Conservation (phyloP, 2,888 invertebrate genomes). For the Harpalus rubripes region DNA sequence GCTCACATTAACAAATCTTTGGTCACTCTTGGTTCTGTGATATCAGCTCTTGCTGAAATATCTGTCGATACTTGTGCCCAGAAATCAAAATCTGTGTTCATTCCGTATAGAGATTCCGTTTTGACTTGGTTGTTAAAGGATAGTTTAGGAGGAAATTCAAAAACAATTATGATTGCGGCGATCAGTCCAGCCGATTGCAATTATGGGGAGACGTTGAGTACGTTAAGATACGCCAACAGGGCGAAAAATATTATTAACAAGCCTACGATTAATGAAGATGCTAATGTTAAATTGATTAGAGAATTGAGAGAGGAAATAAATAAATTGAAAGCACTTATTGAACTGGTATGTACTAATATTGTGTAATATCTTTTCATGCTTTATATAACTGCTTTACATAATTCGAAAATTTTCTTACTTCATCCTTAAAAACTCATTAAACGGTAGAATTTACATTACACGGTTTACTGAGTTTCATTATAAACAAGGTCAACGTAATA, state of each 20-base stretch:
- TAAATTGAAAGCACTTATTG: conserved; percentile 87
- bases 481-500: conserved; percentile 20
- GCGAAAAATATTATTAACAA: conserved; percentile 96
- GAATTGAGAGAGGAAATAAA: conserved; percentile 92
- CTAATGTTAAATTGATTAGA: conserved; percentile 91
- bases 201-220: conserved; percentile 92
- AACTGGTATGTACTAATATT: conserved; percentile 78
- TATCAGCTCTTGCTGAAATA: conserved; percentile 90
- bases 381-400: background rate
- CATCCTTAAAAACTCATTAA: background rate
- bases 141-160: conserved; percentile 93
- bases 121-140: conserved; percentile 94
- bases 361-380: background rate
- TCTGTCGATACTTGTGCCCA: conserved; percentile 75
- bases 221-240: conserved; percentile 91
- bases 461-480: conserved; percentile 8
- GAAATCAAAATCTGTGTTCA: conserved; percentile 80
- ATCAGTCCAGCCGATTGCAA: conserved; percentile 87
- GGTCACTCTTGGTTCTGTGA: conserved; percentile 92
- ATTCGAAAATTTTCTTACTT: background rate
- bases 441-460: conserved; percentile 20
- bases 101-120: conserved; percentile 93
- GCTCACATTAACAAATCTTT: conserved; percentile 95
- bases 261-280: conserved; percentile 93
- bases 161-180: conserved; percentile 94